Percentiles rank a stretch among this genome's conserved stretches.
These are phyloP conservation scores for Exaiptasia diaphana DNA, from an alignment of 64 coral and sea anemone species.

Conservation along the genomic window DNA sequence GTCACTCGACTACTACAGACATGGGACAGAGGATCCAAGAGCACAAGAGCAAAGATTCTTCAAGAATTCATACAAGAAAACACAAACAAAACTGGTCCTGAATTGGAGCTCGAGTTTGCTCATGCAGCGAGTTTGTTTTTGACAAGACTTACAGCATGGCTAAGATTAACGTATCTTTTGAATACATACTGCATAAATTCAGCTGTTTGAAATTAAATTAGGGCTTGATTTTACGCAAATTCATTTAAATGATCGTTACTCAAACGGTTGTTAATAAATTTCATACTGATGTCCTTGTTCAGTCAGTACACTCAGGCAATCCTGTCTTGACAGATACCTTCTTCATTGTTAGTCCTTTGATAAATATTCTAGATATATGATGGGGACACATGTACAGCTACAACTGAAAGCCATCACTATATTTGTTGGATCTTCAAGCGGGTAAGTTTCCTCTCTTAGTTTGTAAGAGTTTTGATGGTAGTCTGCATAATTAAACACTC, in stretches of 20 bases:
- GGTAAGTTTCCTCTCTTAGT: constrained; percentile 85
- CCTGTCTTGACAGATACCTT: no score
- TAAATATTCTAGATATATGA: constrained; percentile 84
- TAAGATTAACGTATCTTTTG: constrained; percentile 91
- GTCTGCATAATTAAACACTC: not conserved
- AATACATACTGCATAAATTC: not conserved
- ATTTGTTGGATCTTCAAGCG: constrained; percentile 95
- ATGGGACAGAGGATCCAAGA: constrained; percentile 89
- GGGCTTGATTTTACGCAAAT: not conserved
- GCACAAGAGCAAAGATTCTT: constrained; percentile 73
- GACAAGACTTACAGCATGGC: constrained; percentile 88
- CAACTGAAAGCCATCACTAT: constrained; percentile 87
- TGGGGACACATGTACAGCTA: constrained; percentile 76
- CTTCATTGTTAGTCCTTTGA: no score
- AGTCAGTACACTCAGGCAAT: no score
- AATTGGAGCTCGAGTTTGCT: constrained; percentile 89
- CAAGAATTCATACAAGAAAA: constrained; percentile 83
- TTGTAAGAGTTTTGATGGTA: not conserved
- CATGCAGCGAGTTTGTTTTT: constrained; percentile 97
- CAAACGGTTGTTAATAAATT: no score
- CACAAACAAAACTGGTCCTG: constrained; percentile 88
- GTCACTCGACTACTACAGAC: constrained; percentile 79
- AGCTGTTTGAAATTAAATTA: not conserved
- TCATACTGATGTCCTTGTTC: no score
- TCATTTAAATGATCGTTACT: no score